Percentiles rank a stretch among this genome's conserved stretches.
phyloP scores from a whole-genome alignment of 1,140 invertebrate species.

The Cyphomyrmex costatus region DNA sequence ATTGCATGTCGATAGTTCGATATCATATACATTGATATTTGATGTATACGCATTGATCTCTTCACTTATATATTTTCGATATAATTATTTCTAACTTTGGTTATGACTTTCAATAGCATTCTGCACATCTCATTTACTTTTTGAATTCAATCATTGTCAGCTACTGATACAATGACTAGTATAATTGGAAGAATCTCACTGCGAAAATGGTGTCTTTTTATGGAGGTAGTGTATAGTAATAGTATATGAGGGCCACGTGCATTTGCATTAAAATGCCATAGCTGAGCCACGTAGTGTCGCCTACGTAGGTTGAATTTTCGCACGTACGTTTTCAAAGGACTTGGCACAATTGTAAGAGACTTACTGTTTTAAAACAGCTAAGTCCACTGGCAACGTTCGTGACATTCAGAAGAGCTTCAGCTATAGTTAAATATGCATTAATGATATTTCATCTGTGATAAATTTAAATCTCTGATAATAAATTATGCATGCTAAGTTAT shows the following conservation, averaged over 20 bases:
- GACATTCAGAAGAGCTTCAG: constrained; percentile 14
- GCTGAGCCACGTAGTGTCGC: constrained; percentile 25
- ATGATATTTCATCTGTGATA: constrained; percentile 35
- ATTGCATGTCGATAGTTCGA: neutral
- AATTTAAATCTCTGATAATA: no score
- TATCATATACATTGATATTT: neutral
- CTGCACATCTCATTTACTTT: neutral
- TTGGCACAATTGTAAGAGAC: constrained; percentile 45
- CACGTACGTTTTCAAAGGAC: constrained; percentile 1
- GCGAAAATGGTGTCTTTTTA: constrained; percentile 67
- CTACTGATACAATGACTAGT: neutral
- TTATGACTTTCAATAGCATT: neutral
- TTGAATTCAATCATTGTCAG: constrained; percentile 7
- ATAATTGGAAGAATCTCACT: constrained; percentile 64
- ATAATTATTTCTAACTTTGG: neutral
- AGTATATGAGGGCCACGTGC: constrained; percentile 51
- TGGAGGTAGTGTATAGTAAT: constrained; percentile 7
- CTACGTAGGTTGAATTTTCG: constrained; percentile 50
- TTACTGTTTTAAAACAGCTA: constrained; percentile 53
- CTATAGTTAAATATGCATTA: constrained; percentile 6
- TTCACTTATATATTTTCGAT: neutral
- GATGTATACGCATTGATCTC: neutral
- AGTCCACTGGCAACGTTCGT: constrained; percentile 16
- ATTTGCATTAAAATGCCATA: constrained; percentile 76
- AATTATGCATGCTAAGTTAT: constrained; percentile 36